These are phyloP conservation scores for Trachelus tabidus DNA, from an alignment of 2,888 invertebrate species.

Conservation along the genomic window DNA sequence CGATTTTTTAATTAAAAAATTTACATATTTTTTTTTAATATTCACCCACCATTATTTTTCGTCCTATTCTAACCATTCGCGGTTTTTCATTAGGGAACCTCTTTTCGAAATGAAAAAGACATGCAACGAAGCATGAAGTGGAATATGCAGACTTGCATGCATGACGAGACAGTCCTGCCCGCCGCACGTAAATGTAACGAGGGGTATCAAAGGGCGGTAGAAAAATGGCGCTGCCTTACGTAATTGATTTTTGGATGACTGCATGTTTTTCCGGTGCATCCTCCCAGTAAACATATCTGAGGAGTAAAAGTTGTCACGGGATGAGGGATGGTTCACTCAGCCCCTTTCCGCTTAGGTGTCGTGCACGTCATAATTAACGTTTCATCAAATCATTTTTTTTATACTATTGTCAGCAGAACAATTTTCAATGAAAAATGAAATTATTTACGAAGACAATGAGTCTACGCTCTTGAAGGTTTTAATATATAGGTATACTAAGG, in stretches of 20 bases:
- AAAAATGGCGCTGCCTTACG: slow-evolving; percentile 1
- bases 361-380: not conserved
- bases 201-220: slow-evolving; percentile 18
- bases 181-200: slow-evolving; percentile 21
- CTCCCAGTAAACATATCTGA: not conserved
- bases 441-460: not conserved
- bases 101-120: slow-evolving; percentile 46
- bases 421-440: not conserved
- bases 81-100: slow-evolving; percentile 39
- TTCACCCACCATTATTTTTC: not conserved
- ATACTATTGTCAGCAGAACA: not conserved
- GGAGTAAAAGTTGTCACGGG: not conserved
- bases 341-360: not conserved
- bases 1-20: not conserved
- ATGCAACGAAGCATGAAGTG: slow-evolving; percentile 45
- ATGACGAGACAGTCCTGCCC: slow-evolving; percentile 22
- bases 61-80: not conserved
- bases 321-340: not conserved
- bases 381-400: not conserved
- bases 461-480: not conserved
- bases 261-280: not conserved
- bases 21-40: not conserved
- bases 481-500: not conserved
- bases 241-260: slow-evolving; percentile 1
- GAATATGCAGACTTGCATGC: slow-evolving; percentile 23